A percentile compares a stretch with the other conserved stretches of the same genome.
Conservation (phyloP, 2,888 invertebrate species). For the Volucella inanis region DNA sequence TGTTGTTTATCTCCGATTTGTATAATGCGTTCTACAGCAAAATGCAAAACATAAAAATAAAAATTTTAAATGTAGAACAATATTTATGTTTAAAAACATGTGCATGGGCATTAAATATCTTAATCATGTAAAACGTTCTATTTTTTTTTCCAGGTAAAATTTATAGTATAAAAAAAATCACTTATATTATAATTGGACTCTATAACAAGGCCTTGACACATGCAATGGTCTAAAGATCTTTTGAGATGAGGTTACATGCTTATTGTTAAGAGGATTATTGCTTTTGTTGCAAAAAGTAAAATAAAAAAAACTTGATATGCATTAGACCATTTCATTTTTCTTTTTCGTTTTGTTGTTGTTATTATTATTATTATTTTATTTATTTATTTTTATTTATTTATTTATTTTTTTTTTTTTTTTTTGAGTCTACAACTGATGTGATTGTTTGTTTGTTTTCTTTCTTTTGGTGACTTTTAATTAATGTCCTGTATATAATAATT, state of each 20-base stretch:
- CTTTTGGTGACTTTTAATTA: slow-evolving; percentile 22
- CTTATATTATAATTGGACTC: slow-evolving; percentile 6
- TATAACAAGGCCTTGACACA: background rate
- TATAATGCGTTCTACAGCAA: slow-evolving; percentile 9
- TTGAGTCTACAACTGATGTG: slow-evolving; percentile 12
- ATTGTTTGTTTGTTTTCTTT: slow-evolving; percentile 15
- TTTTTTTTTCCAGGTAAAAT: slow-evolving; percentile 22
- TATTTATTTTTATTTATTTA: no score
- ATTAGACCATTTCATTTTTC: slow-evolving; percentile 10
- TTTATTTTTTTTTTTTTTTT: background rate
- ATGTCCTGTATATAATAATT: slow-evolving; percentile 17
- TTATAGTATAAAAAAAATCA: slow-evolving; percentile 18
- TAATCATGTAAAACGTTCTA: slow-evolving; percentile 48
- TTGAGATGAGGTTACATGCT: background rate
- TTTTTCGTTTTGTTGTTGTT: no score
- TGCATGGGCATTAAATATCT: slow-evolving; percentile 28
- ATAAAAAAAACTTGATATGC: background rate
- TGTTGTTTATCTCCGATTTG: slow-evolving; percentile 53
- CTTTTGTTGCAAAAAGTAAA: background rate
- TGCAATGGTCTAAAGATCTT: background rate
- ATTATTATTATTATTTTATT: background rate
- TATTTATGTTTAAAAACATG: slow-evolving; percentile 41
- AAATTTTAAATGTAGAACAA: slow-evolving; percentile 19
- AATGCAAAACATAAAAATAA: slow-evolving; percentile 4
- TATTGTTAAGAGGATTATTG: background rate